Evolutionary conservation across 2,888 invertebrate species (phyloP).

Genomic region (Ernsta delagoae): DNA sequence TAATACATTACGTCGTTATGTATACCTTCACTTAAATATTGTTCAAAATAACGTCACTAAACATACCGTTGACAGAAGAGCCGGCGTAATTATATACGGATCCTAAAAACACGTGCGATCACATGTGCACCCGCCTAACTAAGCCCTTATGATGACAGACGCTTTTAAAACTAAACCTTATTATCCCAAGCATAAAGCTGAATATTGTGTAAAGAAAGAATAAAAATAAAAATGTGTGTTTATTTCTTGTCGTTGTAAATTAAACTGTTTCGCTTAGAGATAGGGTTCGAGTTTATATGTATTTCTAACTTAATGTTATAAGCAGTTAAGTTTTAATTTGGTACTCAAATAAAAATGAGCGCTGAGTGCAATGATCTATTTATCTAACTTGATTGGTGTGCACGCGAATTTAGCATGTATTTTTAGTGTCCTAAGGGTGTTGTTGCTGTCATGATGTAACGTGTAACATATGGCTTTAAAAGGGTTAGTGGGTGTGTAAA

Average conservation of each 20-base stretch:
- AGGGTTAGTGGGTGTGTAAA: conserved; percentile 20
- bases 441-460: not conserved
- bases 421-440: not conserved
- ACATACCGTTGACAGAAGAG: conserved; percentile 13
- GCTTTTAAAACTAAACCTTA: not conserved
- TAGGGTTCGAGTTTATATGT: conserved; percentile 1
- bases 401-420: not conserved
- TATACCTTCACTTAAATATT: too few relatives aligned
- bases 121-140: conserved; percentile 9
- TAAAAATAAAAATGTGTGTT: not conserved
- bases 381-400: conserved; percentile 1
- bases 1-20: too few relatives aligned
- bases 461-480: conserved; percentile 17
- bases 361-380: conserved; percentile 30
- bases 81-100: conserved; percentile 15
- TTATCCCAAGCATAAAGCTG: not conserved
- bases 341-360: conserved; percentile 20
- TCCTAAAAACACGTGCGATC: conserved; percentile 21
- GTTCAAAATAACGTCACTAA: too few relatives aligned
- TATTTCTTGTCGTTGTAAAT: not conserved
- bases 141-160: conserved; percentile 4
- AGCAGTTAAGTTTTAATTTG: conserved; percentile 22
- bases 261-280: not conserved
- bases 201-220: not conserved
- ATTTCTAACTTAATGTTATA: not conserved